Base-by-base conservation (phyloP, 2,113 vertebrate genomes). In the Phoenicopterus ruber region DNA sequence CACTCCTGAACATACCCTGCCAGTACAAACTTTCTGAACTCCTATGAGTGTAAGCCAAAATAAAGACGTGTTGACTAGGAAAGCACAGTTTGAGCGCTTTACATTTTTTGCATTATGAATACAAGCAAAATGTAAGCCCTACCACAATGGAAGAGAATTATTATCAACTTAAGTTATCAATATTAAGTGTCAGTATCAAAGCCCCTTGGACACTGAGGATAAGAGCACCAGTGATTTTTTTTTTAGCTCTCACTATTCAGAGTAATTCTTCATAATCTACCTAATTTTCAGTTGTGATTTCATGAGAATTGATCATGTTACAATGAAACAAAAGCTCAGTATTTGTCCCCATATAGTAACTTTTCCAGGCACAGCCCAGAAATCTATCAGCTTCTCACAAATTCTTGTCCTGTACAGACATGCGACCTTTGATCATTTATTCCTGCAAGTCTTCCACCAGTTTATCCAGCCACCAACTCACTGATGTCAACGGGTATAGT, bases 281-380 rank as follows among this genome's bases (percentile, higher is more conserved):
- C 32, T 26, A 81, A 36, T 58, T 93, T 40, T 69, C 87, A 92
- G 61, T 8, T 67, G 61, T 63, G 50, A 82, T 84, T 94, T 87
- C 77, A 31, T 25, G 13, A 73, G 47, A 82, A 62, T 12, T 81
- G 69, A 94, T 91, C 88, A 63, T 4, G 5, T 94, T 93, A 86
- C 91, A 91, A 44, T 16, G 52, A 94, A 96, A 84, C 57, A 94
- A 84, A 81, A 94, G 73, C 62, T 82, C 52, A 63, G 32, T 82
- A 90, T 88, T 84, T 90, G 82, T 66, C 40, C 26, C 50, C 58
- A 62, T 28, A 40, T 0, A 69, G 74, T 36, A 82, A 71, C 62
- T 77, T 72, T 69, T 83, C 71, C 58, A 93, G 67, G 34, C 54
- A 88, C 13, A 93, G 82, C 21, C 32, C 49, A 91, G 58, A 49